Evolutionary conservation across 2,113 vertebrate species (phyloP).

Genomic region (Limanda limanda): DNA sequence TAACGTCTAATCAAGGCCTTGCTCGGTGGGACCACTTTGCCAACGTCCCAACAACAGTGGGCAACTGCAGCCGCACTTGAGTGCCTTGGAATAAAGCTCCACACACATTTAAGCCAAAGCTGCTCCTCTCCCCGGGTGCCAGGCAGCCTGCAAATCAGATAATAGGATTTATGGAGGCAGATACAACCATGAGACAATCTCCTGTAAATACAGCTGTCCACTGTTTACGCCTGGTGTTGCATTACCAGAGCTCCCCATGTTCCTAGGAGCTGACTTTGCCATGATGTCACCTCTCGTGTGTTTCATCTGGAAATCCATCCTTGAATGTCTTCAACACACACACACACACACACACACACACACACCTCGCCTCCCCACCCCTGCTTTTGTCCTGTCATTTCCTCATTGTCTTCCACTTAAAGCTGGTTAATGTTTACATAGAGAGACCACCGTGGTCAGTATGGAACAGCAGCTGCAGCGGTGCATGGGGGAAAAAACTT

Average conservation of each 20-base stretch:
- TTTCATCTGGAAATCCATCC: slow-evolving; percentile 77
- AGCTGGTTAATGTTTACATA: slow-evolving; percentile 73
- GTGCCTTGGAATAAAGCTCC: slow-evolving; percentile 40
- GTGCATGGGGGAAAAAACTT: slow-evolving; percentile 54
- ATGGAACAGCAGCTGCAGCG: slow-evolving; percentile 71
- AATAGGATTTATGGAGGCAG: slow-evolving; percentile 78
- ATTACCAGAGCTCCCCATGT: slow-evolving; percentile 72
- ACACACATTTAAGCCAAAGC: slow-evolving; percentile 45
- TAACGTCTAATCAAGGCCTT: slow-evolving; percentile 52
- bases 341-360: no score
- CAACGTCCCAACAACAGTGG: slow-evolving; percentile 46
- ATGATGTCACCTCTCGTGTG: slow-evolving; percentile 78
- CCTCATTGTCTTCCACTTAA: slow-evolving; percentile 78
- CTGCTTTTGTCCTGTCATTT: slow-evolving; percentile 58
- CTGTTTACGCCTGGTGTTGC: slow-evolving; percentile 82
- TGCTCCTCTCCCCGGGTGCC: slow-evolving; percentile 50
- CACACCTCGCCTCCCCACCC: not conserved
- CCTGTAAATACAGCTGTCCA: slow-evolving; percentile 83
- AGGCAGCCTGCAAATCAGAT: slow-evolving; percentile 70
- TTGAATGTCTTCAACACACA: slow-evolving; percentile 55
- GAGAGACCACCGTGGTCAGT: slow-evolving; percentile 75
- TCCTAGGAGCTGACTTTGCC: slow-evolving; percentile 76
- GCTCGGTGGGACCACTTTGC: slow-evolving; percentile 37
- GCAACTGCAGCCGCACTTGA: slow-evolving; percentile 25
- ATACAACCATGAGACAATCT: slow-evolving; percentile 74